Evolutionary conservation across 2,113 vertebrate genomes (phyloP).

Genomic region (Apistogramma diplotaenia): DNA sequence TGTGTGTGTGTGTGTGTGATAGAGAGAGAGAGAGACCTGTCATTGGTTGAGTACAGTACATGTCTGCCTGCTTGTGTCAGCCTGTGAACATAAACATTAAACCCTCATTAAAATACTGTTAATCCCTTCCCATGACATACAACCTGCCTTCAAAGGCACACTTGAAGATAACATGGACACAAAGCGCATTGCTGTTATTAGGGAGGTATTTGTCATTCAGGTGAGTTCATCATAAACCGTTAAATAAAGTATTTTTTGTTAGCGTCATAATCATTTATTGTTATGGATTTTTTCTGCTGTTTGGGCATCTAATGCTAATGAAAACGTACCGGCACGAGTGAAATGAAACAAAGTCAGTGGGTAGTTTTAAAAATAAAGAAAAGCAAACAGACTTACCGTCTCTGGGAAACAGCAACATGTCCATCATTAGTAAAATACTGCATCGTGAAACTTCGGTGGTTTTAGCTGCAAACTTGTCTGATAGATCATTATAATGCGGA

Average conservation of each 20-base stretch:
- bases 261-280: neutral
- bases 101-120: conserved; percentile 69
- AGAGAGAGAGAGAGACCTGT: neutral
- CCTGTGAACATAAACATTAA: conserved; percentile 55
- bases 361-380: neutral
- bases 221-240: conserved; percentile 13
- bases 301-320: neutral
- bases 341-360: neutral
- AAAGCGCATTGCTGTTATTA: conserved; percentile 20
- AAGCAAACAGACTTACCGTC: too few species aligned
- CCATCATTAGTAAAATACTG: too few species aligned
- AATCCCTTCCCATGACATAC: conserved; percentile 63
- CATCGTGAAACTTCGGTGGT: too few species aligned
- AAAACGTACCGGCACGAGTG: neutral
- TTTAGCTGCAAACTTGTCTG: neutral
- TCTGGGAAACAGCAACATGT: too few species aligned
- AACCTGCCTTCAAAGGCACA: conserved; percentile 37
- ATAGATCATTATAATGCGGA: neutral
- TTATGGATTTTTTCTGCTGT: neutral
- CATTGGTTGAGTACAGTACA: conserved; percentile 18
- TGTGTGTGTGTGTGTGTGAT: neutral
- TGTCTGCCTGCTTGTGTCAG: conserved; percentile 42
- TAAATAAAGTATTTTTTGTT: neutral
- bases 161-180: neutral
- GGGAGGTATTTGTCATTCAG: conserved; percentile 23